Percentiles rank a stretch among this genome's conserved stretches.
These are phyloP conservation scores for Aspiorhynchus laticeps DNA, from an alignment of 2,113 vertebrate species.

Conservation along the genomic window DNA sequence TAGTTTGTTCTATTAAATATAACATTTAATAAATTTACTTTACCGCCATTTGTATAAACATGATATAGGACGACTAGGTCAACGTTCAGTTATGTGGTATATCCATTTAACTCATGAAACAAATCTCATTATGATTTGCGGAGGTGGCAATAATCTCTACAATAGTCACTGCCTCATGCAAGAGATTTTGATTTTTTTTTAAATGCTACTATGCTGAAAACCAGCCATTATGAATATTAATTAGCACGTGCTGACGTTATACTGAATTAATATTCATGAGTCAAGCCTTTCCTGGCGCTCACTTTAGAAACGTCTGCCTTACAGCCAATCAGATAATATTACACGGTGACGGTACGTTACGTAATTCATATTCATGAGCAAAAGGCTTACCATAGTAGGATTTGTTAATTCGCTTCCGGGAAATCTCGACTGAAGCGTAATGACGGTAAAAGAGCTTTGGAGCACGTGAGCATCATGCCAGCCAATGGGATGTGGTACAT, in stretches of 20 bases:
- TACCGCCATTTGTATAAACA: too few relatives aligned
- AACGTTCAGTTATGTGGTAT: not conserved
- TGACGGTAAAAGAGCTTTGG: not conserved
- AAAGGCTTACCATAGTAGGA: not conserved
- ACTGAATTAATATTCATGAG: not conserved
- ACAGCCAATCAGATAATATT: not conserved
- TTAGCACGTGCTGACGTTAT: not conserved
- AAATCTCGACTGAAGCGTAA: slow-evolving; percentile 6
- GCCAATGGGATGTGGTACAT: slow-evolving; percentile 48
- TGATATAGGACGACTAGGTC: not conserved
- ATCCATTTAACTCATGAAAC: not conserved
- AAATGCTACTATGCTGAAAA: not conserved
- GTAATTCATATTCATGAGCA: not conserved
- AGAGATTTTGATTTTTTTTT: too few relatives aligned
- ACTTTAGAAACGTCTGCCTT: not conserved
- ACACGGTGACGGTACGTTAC: not conserved
- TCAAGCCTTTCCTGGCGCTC: not conserved
- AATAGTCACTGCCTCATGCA: not conserved
- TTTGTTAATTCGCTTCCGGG: slow-evolving; percentile 23
- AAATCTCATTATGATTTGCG: not conserved
- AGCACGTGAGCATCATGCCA: slow-evolving; percentile 35
- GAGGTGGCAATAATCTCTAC: not conserved
- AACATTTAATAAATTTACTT: too few relatives aligned
- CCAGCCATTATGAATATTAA: not conserved
- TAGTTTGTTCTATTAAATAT: too few relatives aligned